Percentiles rank a stretch among this genome's conserved stretches.
These are phyloP conservation scores for Trichoplusia ni DNA, from an alignment of 1,140 invertebrate genomes.

Conservation along the genomic window DNA sequence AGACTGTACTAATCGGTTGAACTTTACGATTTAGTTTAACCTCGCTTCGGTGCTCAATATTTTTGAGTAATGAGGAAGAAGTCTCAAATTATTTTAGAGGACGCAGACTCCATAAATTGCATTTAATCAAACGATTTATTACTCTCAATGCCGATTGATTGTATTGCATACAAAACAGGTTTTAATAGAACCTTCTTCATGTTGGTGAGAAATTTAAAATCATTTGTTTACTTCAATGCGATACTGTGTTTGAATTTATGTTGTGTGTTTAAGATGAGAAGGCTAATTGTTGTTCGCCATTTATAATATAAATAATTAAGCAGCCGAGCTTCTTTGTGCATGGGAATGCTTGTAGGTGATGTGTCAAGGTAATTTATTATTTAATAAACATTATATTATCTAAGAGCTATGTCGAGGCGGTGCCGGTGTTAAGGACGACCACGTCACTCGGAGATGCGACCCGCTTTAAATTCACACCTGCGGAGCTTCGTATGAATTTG, in stretches of 20 bases:
- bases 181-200: no score
- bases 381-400: slow-evolving; percentile 24
- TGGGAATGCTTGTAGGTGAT: slow-evolving; percentile 5
- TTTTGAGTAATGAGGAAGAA: no score
- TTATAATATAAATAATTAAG: slow-evolving; percentile 15
- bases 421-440: slow-evolving; percentile 48
- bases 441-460: slow-evolving; percentile 34
- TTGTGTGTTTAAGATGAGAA: not conserved
- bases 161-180: not conserved
- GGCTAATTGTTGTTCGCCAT: slow-evolving; percentile 13
- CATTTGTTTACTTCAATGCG: not conserved
- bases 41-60: no score
- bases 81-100: no score
- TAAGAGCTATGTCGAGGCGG: slow-evolving; percentile 30
- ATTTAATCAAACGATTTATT: not conserved
- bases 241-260: not conserved
- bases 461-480: slow-evolving; percentile 27
- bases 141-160: slow-evolving; percentile 1
- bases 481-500: not conserved
- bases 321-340: slow-evolving; percentile 8
- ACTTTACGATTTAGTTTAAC: not conserved
- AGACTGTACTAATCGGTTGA: not conserved
- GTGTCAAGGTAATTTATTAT: slow-evolving; percentile 26
- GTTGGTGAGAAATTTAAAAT: not conserved
- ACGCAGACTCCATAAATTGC: no score